A percentile compares a stretch with the other conserved stretches of the same genome.
Evolutionary conservation across 2,113 vertebrate species (phyloP).

Genomic region (Caracal caracal): DNA sequence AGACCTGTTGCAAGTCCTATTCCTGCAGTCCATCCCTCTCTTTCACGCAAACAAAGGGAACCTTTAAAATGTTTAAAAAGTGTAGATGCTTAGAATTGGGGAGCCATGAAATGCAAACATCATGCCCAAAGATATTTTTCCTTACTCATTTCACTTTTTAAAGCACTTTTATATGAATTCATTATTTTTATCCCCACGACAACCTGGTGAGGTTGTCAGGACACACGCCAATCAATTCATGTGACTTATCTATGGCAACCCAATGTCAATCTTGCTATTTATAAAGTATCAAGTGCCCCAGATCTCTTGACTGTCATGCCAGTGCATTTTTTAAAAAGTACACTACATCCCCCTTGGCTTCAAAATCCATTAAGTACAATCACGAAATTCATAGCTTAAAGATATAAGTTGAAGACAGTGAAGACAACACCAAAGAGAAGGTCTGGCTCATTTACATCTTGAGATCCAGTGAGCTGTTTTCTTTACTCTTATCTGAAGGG

Average conservation of each 20-base stretch:
- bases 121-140: background rate
- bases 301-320: background rate
- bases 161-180: background rate
- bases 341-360: background rate
- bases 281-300: background rate
- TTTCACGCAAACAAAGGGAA: background rate
- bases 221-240: background rate
- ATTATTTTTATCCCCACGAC: background rate
- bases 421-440: background rate
- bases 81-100: background rate
- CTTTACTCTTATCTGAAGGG: background rate
- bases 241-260: background rate
- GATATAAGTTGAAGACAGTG: background rate
- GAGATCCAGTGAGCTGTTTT: background rate
- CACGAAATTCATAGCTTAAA: background rate
- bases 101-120: background rate
- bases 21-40: background rate
- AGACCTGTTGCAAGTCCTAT: background rate
- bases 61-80: background rate
- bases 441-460: background rate
- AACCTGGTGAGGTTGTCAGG: background rate
- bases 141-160: background rate
- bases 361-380: background rate
- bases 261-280: conserved; percentile 17
- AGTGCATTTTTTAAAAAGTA: background rate